A percentile compares a stretch with the other conserved stretches of the same genome.
phyloP scores from a whole-genome alignment of 2,113 vertebrate genomes.

The Gasterosteus nipponicus region DNA sequence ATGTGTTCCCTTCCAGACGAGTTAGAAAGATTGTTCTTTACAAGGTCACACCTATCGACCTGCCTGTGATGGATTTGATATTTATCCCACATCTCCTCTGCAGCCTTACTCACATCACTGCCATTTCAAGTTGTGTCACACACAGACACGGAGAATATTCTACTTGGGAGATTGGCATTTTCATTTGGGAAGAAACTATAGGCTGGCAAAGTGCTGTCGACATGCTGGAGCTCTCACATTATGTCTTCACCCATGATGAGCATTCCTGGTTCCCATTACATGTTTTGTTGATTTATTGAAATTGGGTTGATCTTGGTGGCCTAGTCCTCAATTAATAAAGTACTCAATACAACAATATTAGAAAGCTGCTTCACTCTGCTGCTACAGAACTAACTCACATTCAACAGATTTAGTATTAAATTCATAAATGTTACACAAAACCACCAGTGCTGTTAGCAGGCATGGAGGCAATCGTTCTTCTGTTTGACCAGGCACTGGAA shows the following conservation, averaged over 20 bases:
- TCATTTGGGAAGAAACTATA: conserved; percentile 43
- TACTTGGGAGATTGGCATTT: conserved; percentile 55
- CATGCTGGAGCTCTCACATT: neutral
- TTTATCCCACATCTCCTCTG: conserved; percentile 41
- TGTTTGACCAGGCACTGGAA: conserved; percentile 16
- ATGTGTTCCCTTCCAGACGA: neutral
- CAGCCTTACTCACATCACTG: conserved; percentile 33
- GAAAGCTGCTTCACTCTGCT: neutral
- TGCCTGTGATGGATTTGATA: conserved; percentile 49
- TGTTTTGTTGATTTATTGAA: conserved; percentile 1
- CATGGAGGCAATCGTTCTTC: neutral
- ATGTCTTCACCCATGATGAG: conserved; percentile 6
- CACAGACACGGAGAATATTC: conserved; percentile 28
- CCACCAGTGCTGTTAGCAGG: neutral
- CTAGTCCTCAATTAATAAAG: conserved; percentile 7
- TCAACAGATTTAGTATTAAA: neutral
- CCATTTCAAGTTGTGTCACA: conserved; percentile 43
- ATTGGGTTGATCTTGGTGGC: conserved; percentile 19
- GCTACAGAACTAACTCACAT: neutral
- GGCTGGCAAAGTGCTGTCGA: conserved; percentile 10
- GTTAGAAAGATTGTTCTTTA: conserved; percentile 10
- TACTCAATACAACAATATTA: neutral
- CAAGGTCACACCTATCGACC: conserved; percentile 53
- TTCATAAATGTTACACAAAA: conserved; percentile 20
- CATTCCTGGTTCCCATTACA: neutral